These are phyloP conservation scores for Apoderus coryli DNA, from an alignment of 2,888 invertebrate species.

Conservation along the genomic window DNA sequence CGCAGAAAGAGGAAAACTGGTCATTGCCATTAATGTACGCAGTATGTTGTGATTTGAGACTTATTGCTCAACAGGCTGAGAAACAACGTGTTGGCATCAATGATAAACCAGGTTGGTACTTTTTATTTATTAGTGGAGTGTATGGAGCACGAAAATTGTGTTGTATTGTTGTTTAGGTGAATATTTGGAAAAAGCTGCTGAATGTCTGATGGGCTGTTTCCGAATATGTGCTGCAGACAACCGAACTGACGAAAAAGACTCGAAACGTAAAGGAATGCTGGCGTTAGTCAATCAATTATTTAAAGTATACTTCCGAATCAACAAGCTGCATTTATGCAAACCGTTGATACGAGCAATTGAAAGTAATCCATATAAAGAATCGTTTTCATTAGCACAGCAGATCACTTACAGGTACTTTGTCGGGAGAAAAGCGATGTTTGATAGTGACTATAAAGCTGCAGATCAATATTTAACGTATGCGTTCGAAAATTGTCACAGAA, in stretches of 20 bases:
- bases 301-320: conserved; percentile 72
- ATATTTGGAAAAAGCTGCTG: conserved; percentile 83
- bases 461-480: conserved; percentile 88
- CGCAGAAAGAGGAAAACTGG: conserved; percentile 93
- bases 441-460: conserved; percentile 87
- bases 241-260: conserved; percentile 75
- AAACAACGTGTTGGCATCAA: conserved; percentile 34
- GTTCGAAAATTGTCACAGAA: conserved; percentile 76
- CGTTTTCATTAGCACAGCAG: conserved; percentile 81
- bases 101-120: conserved; percentile 44
- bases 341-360: conserved; percentile 95
- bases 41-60: conserved; percentile 74
- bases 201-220: conserved; percentile 84
- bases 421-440: conserved; percentile 96
- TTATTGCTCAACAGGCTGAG: conserved; percentile 66
- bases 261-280: conserved; percentile 93
- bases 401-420: conserved; percentile 96
- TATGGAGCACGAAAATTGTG: too few species aligned
- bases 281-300: conserved; percentile 93
- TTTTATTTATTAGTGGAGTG: too few species aligned
- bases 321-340: conserved; percentile 77
- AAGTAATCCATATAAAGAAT: conserved; percentile 76
- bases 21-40: conserved; percentile 85
- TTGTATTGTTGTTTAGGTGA: too few species aligned
- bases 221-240: conserved; percentile 91